phyloP scores from a whole-genome alignment of 2,888 invertebrate genomes.

The Oxyteleia sp. region DNA sequence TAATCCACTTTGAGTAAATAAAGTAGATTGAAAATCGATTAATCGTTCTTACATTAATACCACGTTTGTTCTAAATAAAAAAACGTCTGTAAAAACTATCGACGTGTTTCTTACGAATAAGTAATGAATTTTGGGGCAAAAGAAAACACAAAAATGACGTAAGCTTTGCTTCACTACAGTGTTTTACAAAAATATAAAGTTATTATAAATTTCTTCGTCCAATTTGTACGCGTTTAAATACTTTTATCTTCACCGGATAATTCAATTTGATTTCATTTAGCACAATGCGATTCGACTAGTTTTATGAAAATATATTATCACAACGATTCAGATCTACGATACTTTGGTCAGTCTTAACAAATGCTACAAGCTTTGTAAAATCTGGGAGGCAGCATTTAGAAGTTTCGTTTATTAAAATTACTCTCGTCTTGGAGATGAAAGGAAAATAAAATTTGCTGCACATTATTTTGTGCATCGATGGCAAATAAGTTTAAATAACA shows the following conservation, averaged over 20 bases:
- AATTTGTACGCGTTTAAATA: neutral
- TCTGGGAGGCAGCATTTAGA: constrained; percentile 14
- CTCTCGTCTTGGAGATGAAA: no score
- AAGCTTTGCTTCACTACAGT: no score
- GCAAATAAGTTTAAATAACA: no score
- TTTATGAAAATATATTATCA: constrained; percentile 83
- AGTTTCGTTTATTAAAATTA: constrained; percentile 6
- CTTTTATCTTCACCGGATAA: no score
- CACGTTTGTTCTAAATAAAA: constrained; percentile 18
- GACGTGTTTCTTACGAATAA: neutral
- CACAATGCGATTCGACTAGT: constrained; percentile 75
- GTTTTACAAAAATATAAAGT: constrained; percentile 18
- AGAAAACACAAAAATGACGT: no score
- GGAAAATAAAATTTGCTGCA: no score
- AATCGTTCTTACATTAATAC: constrained; percentile 45
- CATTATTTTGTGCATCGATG: no score
- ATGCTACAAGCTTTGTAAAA: constrained; percentile 28
- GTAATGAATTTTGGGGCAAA: neutral
- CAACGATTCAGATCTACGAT: constrained; percentile 79
- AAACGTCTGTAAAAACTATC: neutral
- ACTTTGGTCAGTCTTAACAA: constrained; percentile 81
- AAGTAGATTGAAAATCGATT: constrained; percentile 36
- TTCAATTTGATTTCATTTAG: neutral
- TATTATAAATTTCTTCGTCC: neutral
- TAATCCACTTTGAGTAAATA: no score